Evolutionary conservation across 2,888 invertebrate genomes (phyloP).

Genomic region (Drosophila anomelani): DNA sequence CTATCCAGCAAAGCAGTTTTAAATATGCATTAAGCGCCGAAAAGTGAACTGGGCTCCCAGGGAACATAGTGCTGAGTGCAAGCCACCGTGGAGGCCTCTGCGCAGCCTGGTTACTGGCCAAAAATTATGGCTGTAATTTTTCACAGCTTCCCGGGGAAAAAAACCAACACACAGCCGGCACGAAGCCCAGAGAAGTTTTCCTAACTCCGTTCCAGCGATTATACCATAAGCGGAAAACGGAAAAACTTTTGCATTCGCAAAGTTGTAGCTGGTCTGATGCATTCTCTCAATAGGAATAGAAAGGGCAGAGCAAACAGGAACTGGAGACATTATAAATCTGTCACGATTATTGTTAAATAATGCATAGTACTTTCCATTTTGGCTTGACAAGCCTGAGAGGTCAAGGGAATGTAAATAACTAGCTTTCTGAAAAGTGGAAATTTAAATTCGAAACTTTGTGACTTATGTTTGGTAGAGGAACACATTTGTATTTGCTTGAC

Average conservation of each 20-base stretch:
- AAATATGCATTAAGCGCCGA: conserved; percentile 70
- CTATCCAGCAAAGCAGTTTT: conserved; percentile 56
- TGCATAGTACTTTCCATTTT: conserved; percentile 31
- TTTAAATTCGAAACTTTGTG: conserved; percentile 14
- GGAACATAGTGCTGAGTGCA: conserved; percentile 28
- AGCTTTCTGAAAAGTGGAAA: conserved; percentile 2
- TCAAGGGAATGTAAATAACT: conserved; percentile 5
- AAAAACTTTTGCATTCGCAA: conserved; percentile 29
- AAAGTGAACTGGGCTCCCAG: conserved; percentile 54
- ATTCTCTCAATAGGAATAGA: conserved; percentile 27
- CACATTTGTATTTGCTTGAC: background rate
- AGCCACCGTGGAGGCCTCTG: conserved; percentile 39
- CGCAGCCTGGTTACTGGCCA: conserved; percentile 64
- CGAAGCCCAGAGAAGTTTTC: conserved; percentile 15
- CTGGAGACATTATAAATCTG: conserved; percentile 49
- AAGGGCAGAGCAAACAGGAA: conserved; percentile 18
- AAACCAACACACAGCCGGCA: conserved; percentile 8
- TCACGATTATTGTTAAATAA: conserved; percentile 55
- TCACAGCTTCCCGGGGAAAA: conserved; percentile 48
- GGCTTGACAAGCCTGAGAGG: conserved; percentile 8
- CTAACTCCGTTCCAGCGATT: conserved; percentile 29
- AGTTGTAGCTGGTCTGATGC: conserved; percentile 34
- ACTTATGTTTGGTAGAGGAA: background rate
- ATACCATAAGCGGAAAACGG: conserved; percentile 25
- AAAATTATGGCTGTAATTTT: conserved; percentile 74